Evolutionary conservation across 2,888 invertebrate genomes (phyloP).

Genomic region (Gymnoscelis rufifasciata): DNA sequence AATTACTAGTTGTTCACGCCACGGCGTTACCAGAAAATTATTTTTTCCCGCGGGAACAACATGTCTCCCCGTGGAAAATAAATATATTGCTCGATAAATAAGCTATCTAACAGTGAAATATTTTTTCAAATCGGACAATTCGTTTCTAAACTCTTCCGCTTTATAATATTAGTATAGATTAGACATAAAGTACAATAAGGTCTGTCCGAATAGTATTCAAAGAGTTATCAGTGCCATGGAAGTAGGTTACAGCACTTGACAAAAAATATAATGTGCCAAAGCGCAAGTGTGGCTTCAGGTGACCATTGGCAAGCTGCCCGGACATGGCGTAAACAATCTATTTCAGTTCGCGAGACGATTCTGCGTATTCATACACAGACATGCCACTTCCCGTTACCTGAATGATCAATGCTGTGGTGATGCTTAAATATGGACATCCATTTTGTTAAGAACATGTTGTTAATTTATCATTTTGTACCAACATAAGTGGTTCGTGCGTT

Average conservation of each 20-base stretch:
- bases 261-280: conserved; percentile 69
- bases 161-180: too few relatives aligned
- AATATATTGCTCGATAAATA: too few relatives aligned
- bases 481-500: not conserved
- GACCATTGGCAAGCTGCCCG: conserved; percentile 68
- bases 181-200: too few relatives aligned
- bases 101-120: too few relatives aligned
- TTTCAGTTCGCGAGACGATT: conserved; percentile 67
- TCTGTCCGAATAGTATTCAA: not conserved
- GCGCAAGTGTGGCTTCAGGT: conserved; percentile 61
- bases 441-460: conserved; percentile 8
- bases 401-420: conserved; percentile 26
- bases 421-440: conserved; percentile 21
- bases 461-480: conserved; percentile 5
- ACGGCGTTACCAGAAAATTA: too few relatives aligned
- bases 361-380: conserved; percentile 52
- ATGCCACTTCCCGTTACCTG: conserved; percentile 37
- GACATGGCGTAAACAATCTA: conserved; percentile 75
- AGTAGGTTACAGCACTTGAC: conserved; percentile 36
- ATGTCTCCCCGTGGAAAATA: too few relatives aligned
- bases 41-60: too few relatives aligned
- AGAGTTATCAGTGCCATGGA: conserved; percentile 1
- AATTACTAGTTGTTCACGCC: too few relatives aligned
- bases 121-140: too few relatives aligned
- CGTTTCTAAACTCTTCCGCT: too few relatives aligned